These are phyloP conservation scores for Pteromalus puparum DNA, from an alignment of 1,140 invertebrate species.

Conservation along the genomic window DNA sequence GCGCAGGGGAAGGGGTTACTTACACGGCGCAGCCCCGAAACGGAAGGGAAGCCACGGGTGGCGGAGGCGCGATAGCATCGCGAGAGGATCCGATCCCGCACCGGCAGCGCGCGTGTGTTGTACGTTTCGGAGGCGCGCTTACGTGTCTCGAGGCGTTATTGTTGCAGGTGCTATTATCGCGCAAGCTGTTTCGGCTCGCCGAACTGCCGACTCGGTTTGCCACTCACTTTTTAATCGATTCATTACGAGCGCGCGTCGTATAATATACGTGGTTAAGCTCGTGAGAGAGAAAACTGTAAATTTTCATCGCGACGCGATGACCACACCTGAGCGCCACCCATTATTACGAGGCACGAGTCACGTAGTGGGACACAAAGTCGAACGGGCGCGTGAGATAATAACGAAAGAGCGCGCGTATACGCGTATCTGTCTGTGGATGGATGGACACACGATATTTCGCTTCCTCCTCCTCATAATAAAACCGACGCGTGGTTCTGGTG, in stretches of 20 bases:
- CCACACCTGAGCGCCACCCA: background rate
- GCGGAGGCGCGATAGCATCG: constrained; percentile 58
- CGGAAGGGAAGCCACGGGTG: constrained; percentile 67
- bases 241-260: background rate
- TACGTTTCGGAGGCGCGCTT: constrained; percentile 11
- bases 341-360: background rate
- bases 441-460: constrained; percentile 69
- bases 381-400: constrained; percentile 49
- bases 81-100: constrained; percentile 63
- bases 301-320: background rate
- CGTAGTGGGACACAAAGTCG: background rate
- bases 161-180: constrained; percentile 10
- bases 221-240: background rate
- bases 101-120: constrained; percentile 54
- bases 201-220: background rate
- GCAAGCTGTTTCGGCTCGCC: background rate
- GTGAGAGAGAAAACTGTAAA: background rate
- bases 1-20: constrained; percentile 44
- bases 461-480: constrained; percentile 67
- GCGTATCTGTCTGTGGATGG: constrained; percentile 52
- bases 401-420: constrained; percentile 31
- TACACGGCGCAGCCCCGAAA: constrained; percentile 43
- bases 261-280: no score
- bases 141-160: constrained; percentile 41
- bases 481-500: constrained; percentile 59